Evolutionary conservation across 2,797 vertebrate genomes (phyloP), one percentile per base, ranked within the genome.

Genomic region (Podargus strigoides): DNA sequence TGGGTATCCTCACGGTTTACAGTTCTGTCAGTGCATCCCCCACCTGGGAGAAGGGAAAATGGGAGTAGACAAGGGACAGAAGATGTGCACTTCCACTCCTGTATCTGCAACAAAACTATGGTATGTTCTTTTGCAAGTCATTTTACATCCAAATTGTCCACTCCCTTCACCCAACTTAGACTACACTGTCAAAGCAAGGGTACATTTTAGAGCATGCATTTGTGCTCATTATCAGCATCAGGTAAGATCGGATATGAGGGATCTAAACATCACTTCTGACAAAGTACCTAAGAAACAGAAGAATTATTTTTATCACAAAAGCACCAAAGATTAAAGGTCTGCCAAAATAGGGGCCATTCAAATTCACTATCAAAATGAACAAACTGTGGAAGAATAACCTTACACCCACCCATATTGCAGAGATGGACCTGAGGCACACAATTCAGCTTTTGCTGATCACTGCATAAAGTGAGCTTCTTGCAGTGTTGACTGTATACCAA

Each of bases 401-500:
- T 62, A 85, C 42, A 76, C 42, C 30, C 70, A 73, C 77, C 7
- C 59, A 26, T 60, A 76, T 37, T 73, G 32, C 30, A 60, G 79
- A 68, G 30, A 41, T 3, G 18, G 76, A 84, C 67, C 59, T 3
- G 6, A 52, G 59, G 67, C 59, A 67, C 34, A 58, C 47, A 67
- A 18, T 74, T 91, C 32, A 79, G 59, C 49, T 93, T 89, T 88
- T 79, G 44, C 73, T 74, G 76, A 94, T 85, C 17, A 74, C 56
- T 41, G 77, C 70, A 69, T 36, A 26, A 81, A 85, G 66, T 17
- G 55, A 78, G 69, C 37, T 78, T 69, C 74, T 86, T 26, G 2
- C 66, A 59, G 82, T 66, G 63, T 49, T 73, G 83, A 86, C 76
- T 94, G 80, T 62, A 73, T 44, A 94, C 89, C 63, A 93, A 86